These are phyloP conservation scores for Margarornis squamiger DNA, from an alignment of 2,797 vertebrate species.

Conservation along the genomic window DNA sequence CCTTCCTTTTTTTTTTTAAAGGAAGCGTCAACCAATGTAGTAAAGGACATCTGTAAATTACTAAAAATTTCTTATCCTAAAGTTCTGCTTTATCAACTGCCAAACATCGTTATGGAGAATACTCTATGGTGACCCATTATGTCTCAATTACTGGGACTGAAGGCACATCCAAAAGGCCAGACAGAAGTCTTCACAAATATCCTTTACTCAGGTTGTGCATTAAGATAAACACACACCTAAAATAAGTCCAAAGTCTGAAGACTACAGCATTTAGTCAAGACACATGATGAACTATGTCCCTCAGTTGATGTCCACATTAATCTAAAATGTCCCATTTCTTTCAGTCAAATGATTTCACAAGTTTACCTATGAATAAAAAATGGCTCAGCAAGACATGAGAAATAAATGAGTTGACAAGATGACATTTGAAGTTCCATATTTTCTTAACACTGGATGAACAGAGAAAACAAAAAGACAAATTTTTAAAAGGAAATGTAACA, in stretches of 20 bases:
- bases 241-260: neutral
- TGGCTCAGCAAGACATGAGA: neutral
- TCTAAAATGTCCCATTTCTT: neutral
- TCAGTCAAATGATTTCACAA: neutral
- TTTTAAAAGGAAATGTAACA: constrained; percentile 7
- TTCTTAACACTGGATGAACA: constrained; percentile 2
- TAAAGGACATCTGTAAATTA: neutral
- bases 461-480: neutral
- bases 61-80: neutral
- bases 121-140: neutral
- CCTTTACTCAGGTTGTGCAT: neutral
- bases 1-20: neutral
- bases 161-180: neutral
- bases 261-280: neutral
- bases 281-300: neutral
- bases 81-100: neutral
- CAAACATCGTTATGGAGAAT: neutral
- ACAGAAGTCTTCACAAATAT: neutral
- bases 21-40: neutral
- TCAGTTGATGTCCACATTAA: neutral
- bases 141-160: neutral
- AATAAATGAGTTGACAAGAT: neutral
- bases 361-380: neutral
- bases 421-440: neutral
- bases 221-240: neutral